Conservation (phyloP, 2,888 invertebrate species). For the Drosophila vallismaia region DNA sequence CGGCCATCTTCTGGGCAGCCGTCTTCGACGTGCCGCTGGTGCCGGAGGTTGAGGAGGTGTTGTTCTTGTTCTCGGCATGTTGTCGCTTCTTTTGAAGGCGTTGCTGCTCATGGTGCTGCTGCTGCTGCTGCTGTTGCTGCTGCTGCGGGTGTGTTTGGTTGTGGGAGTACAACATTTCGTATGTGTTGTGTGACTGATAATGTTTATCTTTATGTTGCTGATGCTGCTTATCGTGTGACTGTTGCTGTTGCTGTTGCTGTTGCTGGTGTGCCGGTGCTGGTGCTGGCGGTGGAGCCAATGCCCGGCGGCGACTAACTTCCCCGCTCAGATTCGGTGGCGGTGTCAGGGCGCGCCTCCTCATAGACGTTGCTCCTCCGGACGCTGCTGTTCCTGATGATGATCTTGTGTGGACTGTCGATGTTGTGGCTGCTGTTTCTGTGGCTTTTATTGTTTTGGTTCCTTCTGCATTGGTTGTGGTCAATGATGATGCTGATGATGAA, state of each 20-base stretch:
- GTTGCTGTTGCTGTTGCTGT: slow-evolving; percentile 44
- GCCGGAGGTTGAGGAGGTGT: slow-evolving; percentile 7
- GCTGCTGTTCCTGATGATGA: slow-evolving; percentile 17
- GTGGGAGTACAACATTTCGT: slow-evolving; percentile 84
- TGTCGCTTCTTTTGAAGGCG: slow-evolving; percentile 42
- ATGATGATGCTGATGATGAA: slow-evolving; percentile 44
- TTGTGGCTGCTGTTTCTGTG: slow-evolving; percentile 36
- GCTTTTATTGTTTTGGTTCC: slow-evolving; percentile 22
- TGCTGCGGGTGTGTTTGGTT: slow-evolving; percentile 56
- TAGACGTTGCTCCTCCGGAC: slow-evolving; percentile 23
- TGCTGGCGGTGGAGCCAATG: slow-evolving; percentile 50
- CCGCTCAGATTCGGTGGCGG: slow-evolving; percentile 39
- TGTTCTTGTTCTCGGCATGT: slow-evolving; percentile 51
- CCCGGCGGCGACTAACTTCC: slow-evolving; percentile 29
- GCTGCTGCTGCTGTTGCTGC: slow-evolving; percentile 42
- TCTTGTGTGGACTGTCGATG: slow-evolving; percentile 7
- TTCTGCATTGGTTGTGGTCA: slow-evolving; percentile 38
- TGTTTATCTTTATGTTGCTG: slow-evolving; percentile 46
- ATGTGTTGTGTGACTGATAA: slow-evolving; percentile 48
- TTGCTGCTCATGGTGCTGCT: slow-evolving; percentile 41
- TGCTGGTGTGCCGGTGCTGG: slow-evolving; percentile 51
- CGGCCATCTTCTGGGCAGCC: slow-evolving; percentile 79
- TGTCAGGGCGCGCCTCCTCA: slow-evolving; percentile 30
- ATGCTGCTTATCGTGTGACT: slow-evolving; percentile 51
- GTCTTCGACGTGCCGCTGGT: slow-evolving; percentile 24